Base-by-base conservation (phyloP, 2,113 vertebrate genomes). In the Pomatorhinus ruficollis region DNA sequence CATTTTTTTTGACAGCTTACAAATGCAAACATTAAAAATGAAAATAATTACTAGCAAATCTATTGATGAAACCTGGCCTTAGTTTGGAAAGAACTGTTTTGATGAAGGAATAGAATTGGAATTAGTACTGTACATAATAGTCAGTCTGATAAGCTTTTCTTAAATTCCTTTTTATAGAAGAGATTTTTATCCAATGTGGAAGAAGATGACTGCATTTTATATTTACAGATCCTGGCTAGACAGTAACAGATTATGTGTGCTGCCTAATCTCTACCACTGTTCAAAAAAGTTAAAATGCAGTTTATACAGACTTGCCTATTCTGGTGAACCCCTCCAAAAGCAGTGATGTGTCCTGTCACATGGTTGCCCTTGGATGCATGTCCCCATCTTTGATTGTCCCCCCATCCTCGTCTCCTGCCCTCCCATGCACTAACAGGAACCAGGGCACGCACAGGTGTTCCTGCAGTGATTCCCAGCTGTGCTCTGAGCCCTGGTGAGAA, bases 51-150 rank as follows among this genome's bases (percentile, higher is more conserved):
- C 24, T 56, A 68, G 28, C n/a, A 93, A 89, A 56, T 31, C 8
- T 87, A 45, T 24, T 69, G 52, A 64, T 66, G 66, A 92, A 81
- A 88, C 28, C 14, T 64, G 72, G 20, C 35, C 49, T 88, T 70
- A 30, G 37, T 87, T 74, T 64, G 56, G 33, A 78, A 94, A 75
- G 6, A 76, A 33, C 42, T 59, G 8, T 53, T 91, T 77, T 78
- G 40, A 64, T 68, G 49, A 83, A 24, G 14, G 49, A 35, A 22
- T 60, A 59, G 23, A 63, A 31, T 2, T 79, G 47, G 39, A 91
- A 64, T 93, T 93, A 93, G 90, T 90, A 60, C 68, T 64, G 60
- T 44, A 64, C 22, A 35, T 39, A 75, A 61, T 16, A 28, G 15
- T 42, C 39, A 87, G 18, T 27, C 21, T 79, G 25, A 44, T 30